Evolutionary conservation across 2,888 invertebrate genomes (phyloP), one percentile per base, ranked within the genome.

Genomic region (Campopleginae sp.): DNA sequence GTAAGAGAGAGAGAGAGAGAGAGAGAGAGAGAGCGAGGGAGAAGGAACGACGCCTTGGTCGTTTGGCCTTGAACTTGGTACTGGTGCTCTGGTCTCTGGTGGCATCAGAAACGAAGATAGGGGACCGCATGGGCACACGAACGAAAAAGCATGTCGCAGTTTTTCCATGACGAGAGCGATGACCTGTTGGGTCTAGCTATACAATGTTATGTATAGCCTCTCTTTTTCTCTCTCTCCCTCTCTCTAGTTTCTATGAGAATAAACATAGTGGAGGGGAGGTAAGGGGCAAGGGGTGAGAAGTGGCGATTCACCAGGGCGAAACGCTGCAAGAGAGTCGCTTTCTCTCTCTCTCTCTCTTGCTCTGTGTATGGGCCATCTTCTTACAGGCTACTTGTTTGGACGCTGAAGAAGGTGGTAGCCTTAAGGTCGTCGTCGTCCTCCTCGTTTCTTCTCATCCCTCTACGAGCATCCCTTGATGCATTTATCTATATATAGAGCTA

Each of bases 371-470:
- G 89, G 85, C 76, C 71, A 90, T 91, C 92, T 93, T 93, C 93
- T 93, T 93, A 92, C 91, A 90, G 91, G 91, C 93, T 92, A 93
- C 93, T 93, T 93, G 93, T 93, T 93, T 93, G 92, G 92, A 91
- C 88, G 90, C 87, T 84, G 82, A 82, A 88, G 88, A 92, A 92
- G 91, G 91, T 92, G 90, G 90, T 58, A 65, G 89, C 90, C 89
- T 87, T 81, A 88, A 86, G 86, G 82, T 85, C 87, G 87, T 86
- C 68, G 80, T 80, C 86, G 85, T 88, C 68, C 78, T 80, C 86
- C 85, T 38, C 38, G 38, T 88, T 88, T 89, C 86, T 79, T 81
- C 71, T 80, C 86, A 86, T 88, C 89, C 87, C 87, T 88, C 88
- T 77, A 82, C 86, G 4, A 61, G 7, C 19, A 70, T 33, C 84